Evolutionary conservation across 2,113 vertebrate genomes (phyloP).

Genomic region (Clarias gariepinus): DNA sequence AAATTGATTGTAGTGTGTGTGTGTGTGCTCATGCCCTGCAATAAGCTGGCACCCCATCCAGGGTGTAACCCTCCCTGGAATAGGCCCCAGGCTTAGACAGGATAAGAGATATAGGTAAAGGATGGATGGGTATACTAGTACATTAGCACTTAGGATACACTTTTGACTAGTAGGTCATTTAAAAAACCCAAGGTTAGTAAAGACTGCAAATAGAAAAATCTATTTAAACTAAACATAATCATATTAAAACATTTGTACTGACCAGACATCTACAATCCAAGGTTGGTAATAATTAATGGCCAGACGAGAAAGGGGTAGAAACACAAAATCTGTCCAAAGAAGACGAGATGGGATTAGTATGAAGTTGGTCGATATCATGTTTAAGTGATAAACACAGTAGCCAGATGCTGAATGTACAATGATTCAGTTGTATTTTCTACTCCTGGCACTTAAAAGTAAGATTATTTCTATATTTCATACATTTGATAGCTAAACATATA

Average conservation of each 20-base stretch:
- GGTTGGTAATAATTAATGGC: not conserved
- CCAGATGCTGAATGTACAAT: constrained; percentile 10
- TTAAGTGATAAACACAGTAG: not conserved
- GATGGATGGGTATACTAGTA: not conserved
- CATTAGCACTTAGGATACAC: not conserved
- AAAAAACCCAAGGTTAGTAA: not conserved
- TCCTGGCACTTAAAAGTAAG: not conserved
- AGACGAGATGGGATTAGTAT: not conserved
- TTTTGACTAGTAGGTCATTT: not conserved
- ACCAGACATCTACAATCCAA: not conserved
- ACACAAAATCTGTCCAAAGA: not conserved
- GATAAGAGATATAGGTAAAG: too few relatives aligned
- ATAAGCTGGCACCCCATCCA: too few relatives aligned
- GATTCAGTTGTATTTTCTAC: constrained; percentile 10
- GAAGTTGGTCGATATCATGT: not conserved
- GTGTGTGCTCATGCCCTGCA: too few relatives aligned
- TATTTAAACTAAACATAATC: not conserved
- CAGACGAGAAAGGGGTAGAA: not conserved
- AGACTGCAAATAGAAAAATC: not conserved
- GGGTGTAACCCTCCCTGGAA: too few relatives aligned
- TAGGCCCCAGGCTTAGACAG: too few relatives aligned
- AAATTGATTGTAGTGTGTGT: too few relatives aligned
- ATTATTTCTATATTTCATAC: not conserved
- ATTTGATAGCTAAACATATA: not conserved
- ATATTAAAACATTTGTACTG: not conserved